Conservation (phyloP, 2,113 vertebrate genomes). For the Entelurus aequoreus region DNA sequence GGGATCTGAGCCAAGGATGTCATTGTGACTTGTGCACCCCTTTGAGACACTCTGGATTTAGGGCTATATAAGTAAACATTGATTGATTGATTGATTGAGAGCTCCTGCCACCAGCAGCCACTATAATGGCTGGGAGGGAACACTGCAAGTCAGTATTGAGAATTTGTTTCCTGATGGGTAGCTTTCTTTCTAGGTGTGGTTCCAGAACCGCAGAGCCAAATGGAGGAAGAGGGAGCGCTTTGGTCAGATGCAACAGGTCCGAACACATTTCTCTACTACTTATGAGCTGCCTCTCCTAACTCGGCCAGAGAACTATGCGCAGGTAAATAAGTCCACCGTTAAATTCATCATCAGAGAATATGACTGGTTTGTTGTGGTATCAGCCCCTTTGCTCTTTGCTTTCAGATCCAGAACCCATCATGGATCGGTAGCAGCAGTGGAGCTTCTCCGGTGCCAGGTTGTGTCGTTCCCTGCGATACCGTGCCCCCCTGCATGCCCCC, state of each 20-base stretch:
- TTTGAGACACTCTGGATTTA: too few relatives aligned
- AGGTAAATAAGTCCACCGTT: slow-evolving; percentile 66
- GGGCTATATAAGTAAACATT: too few relatives aligned
- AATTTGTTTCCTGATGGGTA: slow-evolving; percentile 18
- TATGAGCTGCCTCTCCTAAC: slow-evolving; percentile 90
- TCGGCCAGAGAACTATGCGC: slow-evolving; percentile 90
- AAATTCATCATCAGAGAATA: not conserved
- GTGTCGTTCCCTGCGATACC: slow-evolving; percentile 87
- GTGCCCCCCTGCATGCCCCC: slow-evolving; percentile 93
- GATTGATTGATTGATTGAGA: too few relatives aligned
- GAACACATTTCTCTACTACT: slow-evolving; percentile 89
- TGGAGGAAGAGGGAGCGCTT: slow-evolving; percentile 94
- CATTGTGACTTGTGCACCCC: too few relatives aligned
- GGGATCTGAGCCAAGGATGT: too few relatives aligned
- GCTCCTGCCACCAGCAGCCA: too few relatives aligned
- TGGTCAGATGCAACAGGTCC: slow-evolving; percentile 96
- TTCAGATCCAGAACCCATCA: slow-evolving; percentile 91
- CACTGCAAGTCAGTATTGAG: not conserved
- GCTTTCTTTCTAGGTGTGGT: slow-evolving; percentile 82
- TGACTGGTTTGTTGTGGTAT: not conserved
- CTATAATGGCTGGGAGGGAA: too few relatives aligned
- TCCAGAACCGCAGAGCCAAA: slow-evolving; percentile 92
- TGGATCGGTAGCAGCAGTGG: slow-evolving; percentile 86
- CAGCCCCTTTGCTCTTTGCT: slow-evolving; percentile 2
- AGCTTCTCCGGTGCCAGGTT: slow-evolving; percentile 84